phyloP scores from a whole-genome alignment of 2,888 invertebrate species.

The Buathra laborator region DNA sequence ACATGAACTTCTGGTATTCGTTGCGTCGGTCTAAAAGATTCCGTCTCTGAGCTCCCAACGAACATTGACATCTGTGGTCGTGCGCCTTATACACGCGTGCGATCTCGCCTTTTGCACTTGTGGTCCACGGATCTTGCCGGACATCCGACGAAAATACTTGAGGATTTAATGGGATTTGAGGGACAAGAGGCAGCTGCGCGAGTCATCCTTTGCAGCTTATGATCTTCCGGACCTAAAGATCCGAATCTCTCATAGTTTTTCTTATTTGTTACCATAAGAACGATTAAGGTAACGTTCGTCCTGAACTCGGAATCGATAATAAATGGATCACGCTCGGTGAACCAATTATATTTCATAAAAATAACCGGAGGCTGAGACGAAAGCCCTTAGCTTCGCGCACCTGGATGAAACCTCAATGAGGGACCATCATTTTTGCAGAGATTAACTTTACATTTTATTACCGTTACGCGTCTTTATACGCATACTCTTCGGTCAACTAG shows the following conservation, averaged over 20 bases:
- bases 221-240: conserved; percentile 20
- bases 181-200: conserved; percentile 68
- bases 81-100: conserved; percentile 21
- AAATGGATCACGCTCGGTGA: neutral
- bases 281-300: conserved; percentile 21
- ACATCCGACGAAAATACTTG: conserved; percentile 69
- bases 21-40: conserved; percentile 41
- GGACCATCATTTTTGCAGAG: neutral
- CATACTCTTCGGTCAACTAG: conserved; percentile 15
- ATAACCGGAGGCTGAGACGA: neutral
- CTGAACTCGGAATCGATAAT: neutral
- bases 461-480: neutral
- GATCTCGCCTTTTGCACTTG: conserved; percentile 63
- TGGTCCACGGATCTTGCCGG: conserved; percentile 55
- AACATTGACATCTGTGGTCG: conserved; percentile 75
- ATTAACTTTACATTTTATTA: neutral
- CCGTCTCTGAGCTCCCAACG: conserved; percentile 34
- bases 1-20: conserved; percentile 42
- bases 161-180: conserved; percentile 75
- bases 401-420: neutral
- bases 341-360: neutral
- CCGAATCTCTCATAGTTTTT: conserved; percentile 36
- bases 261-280: conserved; percentile 29
- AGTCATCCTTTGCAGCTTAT: conserved; percentile 20
- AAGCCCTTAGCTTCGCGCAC: neutral